A percentile compares a stretch with the other conserved stretches of the same genome.
Evolutionary conservation across 2,888 invertebrate genomes (phyloP).

Genomic region (Seira musarum): DNA sequence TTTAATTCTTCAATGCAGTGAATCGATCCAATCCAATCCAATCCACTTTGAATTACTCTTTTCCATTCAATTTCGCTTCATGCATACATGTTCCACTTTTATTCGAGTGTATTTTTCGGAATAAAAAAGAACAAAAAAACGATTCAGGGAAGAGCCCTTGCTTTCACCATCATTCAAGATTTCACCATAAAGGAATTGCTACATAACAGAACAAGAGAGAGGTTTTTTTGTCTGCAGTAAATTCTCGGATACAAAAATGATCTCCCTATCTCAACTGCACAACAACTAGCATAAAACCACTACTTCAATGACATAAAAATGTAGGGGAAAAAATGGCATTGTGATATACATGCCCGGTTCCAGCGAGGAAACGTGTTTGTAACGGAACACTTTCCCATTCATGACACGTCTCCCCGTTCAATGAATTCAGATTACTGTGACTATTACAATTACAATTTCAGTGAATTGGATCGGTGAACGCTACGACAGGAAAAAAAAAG

Average conservation of each 20-base stretch:
- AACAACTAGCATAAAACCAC: background rate
- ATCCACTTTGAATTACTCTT: too few relatives aligned
- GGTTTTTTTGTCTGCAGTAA: background rate
- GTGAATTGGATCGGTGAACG: background rate
- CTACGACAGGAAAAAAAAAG: background rate
- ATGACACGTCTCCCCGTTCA: conserved; percentile 40
- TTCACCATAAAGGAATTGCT: background rate
- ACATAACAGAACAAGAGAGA: background rate
- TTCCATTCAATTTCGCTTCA: too few relatives aligned
- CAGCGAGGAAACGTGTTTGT: background rate
- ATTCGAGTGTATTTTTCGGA: background rate
- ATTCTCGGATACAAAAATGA: background rate
- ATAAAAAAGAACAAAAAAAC: background rate
- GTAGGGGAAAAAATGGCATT: background rate
- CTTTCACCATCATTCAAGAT: background rate
- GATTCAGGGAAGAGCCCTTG: background rate
- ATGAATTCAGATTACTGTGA: conserved; percentile 49
- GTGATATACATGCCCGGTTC: background rate
- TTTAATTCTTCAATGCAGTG: background rate
- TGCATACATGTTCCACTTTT: too few relatives aligned
- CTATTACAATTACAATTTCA: conserved; percentile 10
- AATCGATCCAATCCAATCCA: background rate
- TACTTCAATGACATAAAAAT: background rate
- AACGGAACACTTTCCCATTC: conserved; percentile 7
- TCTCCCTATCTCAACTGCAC: background rate